Evolutionary conservation across 2,113 vertebrate species (phyloP).

Genomic region (Alethe castanea): DNA sequence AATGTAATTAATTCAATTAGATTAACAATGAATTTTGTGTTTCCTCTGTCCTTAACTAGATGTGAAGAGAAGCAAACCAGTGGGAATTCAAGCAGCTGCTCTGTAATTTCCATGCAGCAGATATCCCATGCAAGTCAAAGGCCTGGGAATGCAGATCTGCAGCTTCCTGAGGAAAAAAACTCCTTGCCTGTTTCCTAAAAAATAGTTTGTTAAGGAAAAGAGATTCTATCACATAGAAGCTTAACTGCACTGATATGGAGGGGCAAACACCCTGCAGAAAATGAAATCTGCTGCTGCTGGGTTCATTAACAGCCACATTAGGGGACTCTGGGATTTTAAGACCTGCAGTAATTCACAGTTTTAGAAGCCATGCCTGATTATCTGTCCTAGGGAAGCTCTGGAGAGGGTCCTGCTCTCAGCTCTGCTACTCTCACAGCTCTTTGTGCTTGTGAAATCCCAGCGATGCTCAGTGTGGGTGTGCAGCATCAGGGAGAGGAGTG

Average conservation of each 20-base stretch:
- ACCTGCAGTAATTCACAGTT: no score
- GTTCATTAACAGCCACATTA: neutral
- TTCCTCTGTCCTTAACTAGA: neutral
- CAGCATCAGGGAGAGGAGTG: no score
- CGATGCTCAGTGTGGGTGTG: no score
- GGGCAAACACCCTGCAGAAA: neutral
- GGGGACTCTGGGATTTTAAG: no score
- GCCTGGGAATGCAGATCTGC: neutral
- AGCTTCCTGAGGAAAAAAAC: neutral
- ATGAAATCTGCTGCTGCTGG: neutral
- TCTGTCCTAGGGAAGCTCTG: no score
- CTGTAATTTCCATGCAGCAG: neutral
- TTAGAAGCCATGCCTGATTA: no score
- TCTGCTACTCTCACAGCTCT: no score
- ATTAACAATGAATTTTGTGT: neutral
- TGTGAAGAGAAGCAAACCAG: neutral
- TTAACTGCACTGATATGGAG: neutral
- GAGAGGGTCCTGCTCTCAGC: no score
- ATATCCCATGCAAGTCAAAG: neutral
- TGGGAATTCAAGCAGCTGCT: neutral
- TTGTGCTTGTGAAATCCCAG: no score
- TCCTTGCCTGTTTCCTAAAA: neutral
- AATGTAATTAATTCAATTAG: neutral
- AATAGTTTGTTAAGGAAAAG: neutral
- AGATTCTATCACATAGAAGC: neutral